Evolutionary conservation across 2,113 vertebrate genomes (phyloP), one percentile per base, ranked within the genome.

Genomic region (Taurulus bubalis): DNA sequence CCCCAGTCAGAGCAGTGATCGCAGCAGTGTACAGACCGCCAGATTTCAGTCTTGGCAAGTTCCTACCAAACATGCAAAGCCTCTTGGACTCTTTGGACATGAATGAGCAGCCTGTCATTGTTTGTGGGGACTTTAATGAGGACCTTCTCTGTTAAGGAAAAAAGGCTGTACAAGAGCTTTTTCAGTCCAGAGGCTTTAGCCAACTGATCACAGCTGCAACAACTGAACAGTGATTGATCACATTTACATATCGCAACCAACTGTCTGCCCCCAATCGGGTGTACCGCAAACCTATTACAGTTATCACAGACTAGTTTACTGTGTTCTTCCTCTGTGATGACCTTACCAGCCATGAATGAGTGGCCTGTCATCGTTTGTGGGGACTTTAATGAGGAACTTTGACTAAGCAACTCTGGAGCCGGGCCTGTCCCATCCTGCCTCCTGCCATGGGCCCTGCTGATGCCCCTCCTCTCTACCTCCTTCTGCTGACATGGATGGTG

Each of bases 91-190:
- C 59, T 11, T 22, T 62, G 59, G 59, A 62, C 8, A 10, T 36
- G 34, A 24, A 64, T 24, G 5, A n/a, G 1, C 34, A 64, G 34
- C 34, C 62, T 15, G 4, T 62, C 32, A 62, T 62, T 4, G 18
- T 36, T 22, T 62, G 59, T 62, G 59, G 59, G 20, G 59, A 62
- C 34, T 64, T 64, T 15, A 64, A 64, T 40, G 62, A 64, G 22
- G 11, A 38, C 11, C 59, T 62, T 11, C 11, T 34, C 30, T 18
- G 8, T 3, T 10, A 2, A 62, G 32, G 32, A 1, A 62, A 62
- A 34, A 36, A 38, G 16, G 3, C 32, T 63, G 2, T n/a, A n/a
- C 20, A n/a, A n/a, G 60, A 63, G 9, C n/a, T 38, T 20, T 63
- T 63, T 38, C 60, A 63, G 9, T 38, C 20, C 34, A 63, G 9